Percentiles rank a stretch among this genome's conserved stretches.
Conservation (phyloP, 2,797 vertebrate genomes). For the Sphenopsis melanotis region DNA sequence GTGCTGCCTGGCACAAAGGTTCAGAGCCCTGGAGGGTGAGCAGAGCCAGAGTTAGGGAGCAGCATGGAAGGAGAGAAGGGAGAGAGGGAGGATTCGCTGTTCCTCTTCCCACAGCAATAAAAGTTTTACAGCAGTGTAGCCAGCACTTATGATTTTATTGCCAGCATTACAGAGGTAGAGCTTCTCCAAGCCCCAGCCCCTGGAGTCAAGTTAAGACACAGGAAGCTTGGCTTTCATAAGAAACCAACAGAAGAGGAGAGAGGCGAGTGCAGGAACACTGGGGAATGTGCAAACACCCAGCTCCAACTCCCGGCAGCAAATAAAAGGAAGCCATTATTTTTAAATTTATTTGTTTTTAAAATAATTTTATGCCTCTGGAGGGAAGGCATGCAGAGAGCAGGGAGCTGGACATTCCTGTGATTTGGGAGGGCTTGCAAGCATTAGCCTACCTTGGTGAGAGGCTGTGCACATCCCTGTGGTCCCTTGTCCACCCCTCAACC, state of each 20-base stretch:
- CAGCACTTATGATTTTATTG: conserved; percentile 26
- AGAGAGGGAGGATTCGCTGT: neutral
- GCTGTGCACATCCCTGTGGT: neutral
- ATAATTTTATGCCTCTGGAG: neutral
- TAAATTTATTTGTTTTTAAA: neutral
- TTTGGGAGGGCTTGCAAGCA: neutral
- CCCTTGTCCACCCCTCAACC: accelerated
- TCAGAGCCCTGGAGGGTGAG: neutral
- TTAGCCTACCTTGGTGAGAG: neutral
- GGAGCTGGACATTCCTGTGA: neutral
- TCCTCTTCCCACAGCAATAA: conserved; percentile 14
- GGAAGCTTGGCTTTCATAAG: conserved; percentile 29
- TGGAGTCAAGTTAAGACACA: conserved; percentile 18
- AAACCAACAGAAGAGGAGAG: neutral
- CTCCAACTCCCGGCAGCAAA: neutral
- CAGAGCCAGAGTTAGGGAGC: neutral
- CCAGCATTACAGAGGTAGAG: conserved; percentile 27
- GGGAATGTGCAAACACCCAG: neutral
- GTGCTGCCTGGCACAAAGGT: neutral
- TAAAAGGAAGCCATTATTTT: neutral
- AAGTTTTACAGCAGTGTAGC: conserved; percentile 17
- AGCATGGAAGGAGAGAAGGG: neutral
- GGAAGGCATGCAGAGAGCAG: neutral
- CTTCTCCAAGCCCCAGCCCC: conserved; percentile 19
- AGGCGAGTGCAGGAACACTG: neutral